Evolutionary conservation across 2,888 invertebrate genomes (phyloP).

Genomic region (Epinotia demarniana): DNA sequence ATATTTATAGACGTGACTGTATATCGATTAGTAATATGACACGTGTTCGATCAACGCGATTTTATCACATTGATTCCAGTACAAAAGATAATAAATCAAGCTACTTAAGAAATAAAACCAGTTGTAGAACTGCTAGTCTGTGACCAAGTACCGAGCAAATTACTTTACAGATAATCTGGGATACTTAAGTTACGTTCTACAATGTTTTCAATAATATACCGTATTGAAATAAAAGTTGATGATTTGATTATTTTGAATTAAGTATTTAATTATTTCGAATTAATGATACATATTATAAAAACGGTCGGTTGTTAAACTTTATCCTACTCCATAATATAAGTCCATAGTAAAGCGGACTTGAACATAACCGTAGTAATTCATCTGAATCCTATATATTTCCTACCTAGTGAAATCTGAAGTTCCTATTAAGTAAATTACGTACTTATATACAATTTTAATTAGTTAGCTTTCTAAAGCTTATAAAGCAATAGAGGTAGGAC

Average conservation of each 20-base stretch:
- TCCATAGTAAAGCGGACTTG: background rate
- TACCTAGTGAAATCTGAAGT: conserved; percentile 5
- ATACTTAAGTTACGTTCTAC: background rate
- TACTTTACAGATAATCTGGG: background rate
- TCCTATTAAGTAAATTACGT: background rate
- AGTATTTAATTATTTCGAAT: no score
- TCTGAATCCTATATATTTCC: conserved; percentile 3
- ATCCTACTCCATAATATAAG: background rate
- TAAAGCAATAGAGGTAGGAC: conserved; percentile 6
- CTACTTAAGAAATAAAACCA: conserved; percentile 9
- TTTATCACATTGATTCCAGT: conserved; percentile 18
- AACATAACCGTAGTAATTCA: conserved; percentile 6
- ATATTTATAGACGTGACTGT: background rate
- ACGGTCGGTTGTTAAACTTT: background rate
- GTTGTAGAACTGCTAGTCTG: background rate
- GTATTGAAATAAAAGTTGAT: no score
- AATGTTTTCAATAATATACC: no score
- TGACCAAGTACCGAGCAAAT: background rate
- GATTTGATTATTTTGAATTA: no score
- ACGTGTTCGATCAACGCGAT: conserved; percentile 14
- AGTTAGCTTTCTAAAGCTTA: conserved; percentile 26
- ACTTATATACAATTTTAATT: conserved; percentile 21
- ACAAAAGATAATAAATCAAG: conserved; percentile 25
- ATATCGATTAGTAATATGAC: conserved; percentile 5
- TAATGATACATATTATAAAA: background rate